Evolutionary conservation across 2,888 invertebrate genomes (phyloP), one percentile per base, ranked within the genome.

Genomic region (Sarcophaga subvicina): DNA sequence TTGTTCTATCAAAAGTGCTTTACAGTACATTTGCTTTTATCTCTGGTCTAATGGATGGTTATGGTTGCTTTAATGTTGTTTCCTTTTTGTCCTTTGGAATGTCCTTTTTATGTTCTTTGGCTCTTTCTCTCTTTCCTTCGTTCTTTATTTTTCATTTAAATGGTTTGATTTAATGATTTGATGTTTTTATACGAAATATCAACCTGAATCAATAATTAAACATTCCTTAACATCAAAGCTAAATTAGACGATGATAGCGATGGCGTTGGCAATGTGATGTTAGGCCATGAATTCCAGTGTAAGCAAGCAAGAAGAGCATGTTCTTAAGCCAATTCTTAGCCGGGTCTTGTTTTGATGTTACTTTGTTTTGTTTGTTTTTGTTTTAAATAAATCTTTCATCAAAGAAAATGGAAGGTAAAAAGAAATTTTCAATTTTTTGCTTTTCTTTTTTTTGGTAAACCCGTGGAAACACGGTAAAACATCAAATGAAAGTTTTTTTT

Each of bases 401-500:
- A 75, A 70, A 75, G 10, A 17, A 12, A 70, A 64, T 2, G 47
- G 45, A 20, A 54, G 17, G 62, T 22, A 62, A 62, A 78, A 62
- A 49, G 76, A 70, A 77, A 80, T 77, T 77, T 83, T 77, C 62
- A 14, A 14, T 49, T 4, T 54, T 12, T 17, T 49, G 6, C 37
- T 37, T 37, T 37, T 37, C 37, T 14, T 49, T 11, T 14, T 3
- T 3, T 54, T 49, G 49, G 54, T 14, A 14, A 14, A 54, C 4
- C 14, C 17, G 17, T 75, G 71, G 80, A 80, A 80, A 85, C 37
- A 37, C 76, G 84, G 75, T 77, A 17, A 80, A 85, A 85, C 80
- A 80, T 86, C 83, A 83, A 86, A 83, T 80, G 73, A 83, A 83
- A 86, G 76, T 80, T 80, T 59, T 73, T 67, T 79, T 64, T 70